Base-by-base conservation (phyloP, 92 coral and sea anemone species). In the Porites divaricata region DNA sequence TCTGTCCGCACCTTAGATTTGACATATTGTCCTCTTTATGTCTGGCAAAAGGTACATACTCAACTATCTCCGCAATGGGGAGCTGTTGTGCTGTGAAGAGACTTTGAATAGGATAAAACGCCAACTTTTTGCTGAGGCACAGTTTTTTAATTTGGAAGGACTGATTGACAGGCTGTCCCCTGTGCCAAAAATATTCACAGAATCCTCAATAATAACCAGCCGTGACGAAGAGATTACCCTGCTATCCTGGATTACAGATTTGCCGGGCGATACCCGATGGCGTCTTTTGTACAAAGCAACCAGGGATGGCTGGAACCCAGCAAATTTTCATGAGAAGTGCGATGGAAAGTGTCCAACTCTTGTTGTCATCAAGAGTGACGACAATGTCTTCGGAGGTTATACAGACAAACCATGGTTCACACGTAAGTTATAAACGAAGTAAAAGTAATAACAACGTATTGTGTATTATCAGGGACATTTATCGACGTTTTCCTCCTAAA, bases 301-400 rank as follows among this genome's bases (percentile, higher is more conserved):
- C 15, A 49, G 61, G 25, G 65, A 61, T 61, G 65, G 65, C 0
- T 61, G n/a, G n/a, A 61, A 61, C 17, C 6, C 65, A 19, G 17
- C 23, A 11, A 72, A 79, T 76, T 88, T 91, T 63, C 94, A 91
- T 72, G 58, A 81, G 21, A 72, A 66, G 23, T 91, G 94, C 63
- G 91, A 91, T 61, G 50, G 81, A 22, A 84, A 88, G 68, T 89
- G 87, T 24, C 88, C 81, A n/a, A 80, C 93, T 21, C 72, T 90
- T 22, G 76, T 76, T 17, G 56, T 90, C 10, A 67, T 83, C 23
- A 86, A 63, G 67, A 45, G 77, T 41, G 77, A 59, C 7, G 67
- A 67, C 28, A 86, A 87, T 17, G 71, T 90, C 4, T 78, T 83
- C 64, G 93, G 93, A 13, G 93, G 93, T 2, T 90, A 80, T 64